These are phyloP conservation scores for Lepus europaeus DNA, from an alignment of 2,113 vertebrate species.

Conservation along the genomic window DNA sequence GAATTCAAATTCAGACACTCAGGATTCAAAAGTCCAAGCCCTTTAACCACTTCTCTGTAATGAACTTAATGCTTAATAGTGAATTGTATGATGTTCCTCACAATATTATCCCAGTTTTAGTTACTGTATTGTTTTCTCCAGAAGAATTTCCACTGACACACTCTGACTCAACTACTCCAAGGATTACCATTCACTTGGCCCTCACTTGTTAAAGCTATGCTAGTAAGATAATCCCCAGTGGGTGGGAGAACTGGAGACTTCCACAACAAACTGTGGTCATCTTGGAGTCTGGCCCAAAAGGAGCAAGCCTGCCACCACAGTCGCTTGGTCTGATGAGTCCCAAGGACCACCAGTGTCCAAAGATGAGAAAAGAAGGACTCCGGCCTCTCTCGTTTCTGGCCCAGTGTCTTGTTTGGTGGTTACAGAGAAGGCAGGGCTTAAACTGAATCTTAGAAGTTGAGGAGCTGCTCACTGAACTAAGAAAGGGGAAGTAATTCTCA, in stretches of 20 bases:
- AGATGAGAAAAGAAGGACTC: neutral
- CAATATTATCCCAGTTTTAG: neutral
- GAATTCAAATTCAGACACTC: neutral
- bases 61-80: neutral
- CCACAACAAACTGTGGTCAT: constrained; percentile 8
- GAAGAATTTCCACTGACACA: constrained; percentile 20
- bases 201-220: neutral
- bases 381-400: neutral
- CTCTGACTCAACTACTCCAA: constrained; percentile 26
- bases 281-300: neutral
- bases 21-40: neutral
- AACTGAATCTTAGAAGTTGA: neutral
- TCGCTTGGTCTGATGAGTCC: neutral
- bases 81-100: neutral
- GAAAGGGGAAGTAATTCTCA: neutral
- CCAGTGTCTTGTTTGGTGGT: neutral
- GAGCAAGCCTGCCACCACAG: neutral
- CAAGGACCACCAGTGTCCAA: neutral
- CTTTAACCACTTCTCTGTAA: neutral
- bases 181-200: constrained; percentile 23
- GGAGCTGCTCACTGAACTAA: neutral
- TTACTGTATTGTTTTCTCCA: neutral
- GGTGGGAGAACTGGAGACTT: constrained; percentile 40
- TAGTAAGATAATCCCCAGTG: constrained; percentile 36
- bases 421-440: neutral